Conservation (phyloP, 2,797 vertebrate species). For the Peromyscus melanophrys region DNA sequence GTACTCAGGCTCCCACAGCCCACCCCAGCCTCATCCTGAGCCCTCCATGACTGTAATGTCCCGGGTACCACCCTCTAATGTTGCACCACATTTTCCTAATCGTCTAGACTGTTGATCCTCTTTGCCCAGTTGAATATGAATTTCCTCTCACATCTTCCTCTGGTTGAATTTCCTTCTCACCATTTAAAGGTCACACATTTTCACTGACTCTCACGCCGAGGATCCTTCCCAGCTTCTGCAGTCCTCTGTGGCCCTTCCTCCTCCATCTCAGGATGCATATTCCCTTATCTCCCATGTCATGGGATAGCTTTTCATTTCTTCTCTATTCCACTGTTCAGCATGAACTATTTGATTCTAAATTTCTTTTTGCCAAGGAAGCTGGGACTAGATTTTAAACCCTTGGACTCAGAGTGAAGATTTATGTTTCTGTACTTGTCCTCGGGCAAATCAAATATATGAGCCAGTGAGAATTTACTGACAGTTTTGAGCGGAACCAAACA, state of each 20-base stretch:
- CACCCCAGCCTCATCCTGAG: neutral
- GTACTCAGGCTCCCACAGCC: too few relatives aligned
- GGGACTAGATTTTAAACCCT: neutral
- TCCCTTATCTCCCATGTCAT: rapidly evolving
- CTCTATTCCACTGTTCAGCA: neutral
- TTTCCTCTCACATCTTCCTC: neutral
- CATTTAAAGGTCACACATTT: neutral
- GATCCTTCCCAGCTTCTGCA: neutral
- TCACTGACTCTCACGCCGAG: neutral
- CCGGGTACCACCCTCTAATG: neutral
- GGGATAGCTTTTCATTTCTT: neutral
- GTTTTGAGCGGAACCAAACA: neutral
- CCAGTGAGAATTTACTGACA: neutral
- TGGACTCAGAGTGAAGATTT: neutral
- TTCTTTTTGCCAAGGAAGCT: neutral
- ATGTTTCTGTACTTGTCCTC: neutral
- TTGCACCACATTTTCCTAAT: rapidly evolving
- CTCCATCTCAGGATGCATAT: neutral
- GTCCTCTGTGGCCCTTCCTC: neutral
- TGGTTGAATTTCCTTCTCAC: neutral
- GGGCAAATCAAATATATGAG: neutral
- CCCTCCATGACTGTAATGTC: rapidly evolving
- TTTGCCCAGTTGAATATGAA: neutral
- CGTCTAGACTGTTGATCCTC: neutral
- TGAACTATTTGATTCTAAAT: neutral